Base-by-base conservation (phyloP, 2,113 vertebrate species). In the Hippocampus zosterae region DNA sequence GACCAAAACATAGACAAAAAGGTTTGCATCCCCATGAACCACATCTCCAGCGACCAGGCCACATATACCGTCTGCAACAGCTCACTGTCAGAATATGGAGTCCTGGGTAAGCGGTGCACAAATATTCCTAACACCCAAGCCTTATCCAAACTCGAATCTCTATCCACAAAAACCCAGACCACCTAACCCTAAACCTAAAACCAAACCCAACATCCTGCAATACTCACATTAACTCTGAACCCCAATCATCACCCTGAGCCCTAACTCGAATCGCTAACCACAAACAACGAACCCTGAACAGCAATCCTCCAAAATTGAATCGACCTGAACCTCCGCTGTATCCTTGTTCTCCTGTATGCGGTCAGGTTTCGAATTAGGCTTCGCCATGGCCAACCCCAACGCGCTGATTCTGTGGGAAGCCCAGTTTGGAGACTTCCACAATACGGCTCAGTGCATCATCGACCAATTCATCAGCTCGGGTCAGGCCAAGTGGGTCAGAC, bases 11-110 rank as follows among this genome's bases (percentile, higher is more conserved):
- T 99, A 70, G 96, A 99, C 86, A 99, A 99, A 88, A 92, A 94
- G 81, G 98, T 80, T 60, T 98, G 96, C n/a, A 98, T 99, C 71
- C 97, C 97, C 81, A 99, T 99, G 97, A 99, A 99, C 91, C 95
- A 99, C 82, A 56, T 99, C 0, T 91, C 94, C 79, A 92, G 95
- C 1, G 94, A 95, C 88, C 97, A 99, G 90, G 97, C 97, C 11
- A 95, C 96, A 0, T 99, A 99, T 86, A 99, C 97, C 0, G 97
- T 98, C 69, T 99, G 96, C 88, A 99, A 99, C 90, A 98, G 96
- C 89, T 98, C 95, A 0, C 91, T 99, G 77, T 98, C 96, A 0
- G 97, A 99, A 84, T 99, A 98, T 0, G 97, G 96, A 0, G 96
- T 98, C 48, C 91, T 99, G 5, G 92, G 92, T 92, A 1, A 80